Conservation (phyloP, 2,113 vertebrate genomes). For the Varanus komodoensis region DNA sequence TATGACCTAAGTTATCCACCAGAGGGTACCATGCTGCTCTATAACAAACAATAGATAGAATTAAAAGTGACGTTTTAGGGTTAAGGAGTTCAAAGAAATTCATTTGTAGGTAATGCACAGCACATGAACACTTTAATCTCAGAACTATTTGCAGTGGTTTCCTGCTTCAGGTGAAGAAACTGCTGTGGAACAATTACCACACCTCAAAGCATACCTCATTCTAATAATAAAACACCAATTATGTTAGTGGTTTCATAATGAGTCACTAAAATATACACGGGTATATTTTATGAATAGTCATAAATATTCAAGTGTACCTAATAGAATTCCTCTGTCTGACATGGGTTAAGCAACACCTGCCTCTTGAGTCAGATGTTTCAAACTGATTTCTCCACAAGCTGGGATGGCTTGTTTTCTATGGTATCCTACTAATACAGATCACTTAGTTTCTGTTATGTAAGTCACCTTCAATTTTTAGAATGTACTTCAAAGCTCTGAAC, state of each 20-base stretch:
- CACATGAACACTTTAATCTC: background rate
- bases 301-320: background rate
- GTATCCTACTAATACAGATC: background rate
- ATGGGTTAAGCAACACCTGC: background rate
- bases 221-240: conserved; percentile 33
- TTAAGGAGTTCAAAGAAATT: background rate
- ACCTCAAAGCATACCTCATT: conserved; percentile 7
- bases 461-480: conserved; percentile 23
- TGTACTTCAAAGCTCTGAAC: background rate
- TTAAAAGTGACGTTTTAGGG: background rate
- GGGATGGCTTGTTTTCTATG: background rate
- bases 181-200: background rate
- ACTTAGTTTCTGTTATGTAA: background rate
- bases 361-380: background rate
- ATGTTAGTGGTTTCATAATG: background rate
- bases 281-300: too few species aligned
- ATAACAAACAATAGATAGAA: background rate
- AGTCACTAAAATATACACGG: background rate
- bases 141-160: conserved; percentile 4
- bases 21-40: conserved; percentile 35
- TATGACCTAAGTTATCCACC: background rate
- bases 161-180: background rate
- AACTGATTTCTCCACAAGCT: background rate
- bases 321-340: background rate
- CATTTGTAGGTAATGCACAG: background rate